These are phyloP conservation scores for Octomys mimax DNA, from an alignment of 2,797 vertebrate species.

Conservation along the genomic window DNA sequence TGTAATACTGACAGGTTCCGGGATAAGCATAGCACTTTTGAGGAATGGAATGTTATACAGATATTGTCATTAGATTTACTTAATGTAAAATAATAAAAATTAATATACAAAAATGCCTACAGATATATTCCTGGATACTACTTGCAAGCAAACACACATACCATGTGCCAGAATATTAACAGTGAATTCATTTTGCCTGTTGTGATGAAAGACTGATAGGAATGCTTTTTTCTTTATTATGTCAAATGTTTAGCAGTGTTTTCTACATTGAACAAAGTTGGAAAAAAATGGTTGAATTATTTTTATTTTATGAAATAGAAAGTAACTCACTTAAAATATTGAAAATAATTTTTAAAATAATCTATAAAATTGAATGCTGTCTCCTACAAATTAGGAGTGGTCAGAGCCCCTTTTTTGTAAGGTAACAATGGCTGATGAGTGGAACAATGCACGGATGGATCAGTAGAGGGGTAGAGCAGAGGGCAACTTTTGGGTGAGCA, in stretches of 20 bases:
- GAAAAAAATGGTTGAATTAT: neutral
- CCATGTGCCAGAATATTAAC: neutral
- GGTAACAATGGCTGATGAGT: neutral
- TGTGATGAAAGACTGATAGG: neutral
- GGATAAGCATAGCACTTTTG: neutral
- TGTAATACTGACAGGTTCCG: neutral
- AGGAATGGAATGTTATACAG: neutral
- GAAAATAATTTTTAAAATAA: neutral
- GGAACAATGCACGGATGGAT: neutral
- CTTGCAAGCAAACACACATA: neutral
- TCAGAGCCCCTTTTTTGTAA: neutral
- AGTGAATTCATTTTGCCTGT: neutral
- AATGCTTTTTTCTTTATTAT: neutral
- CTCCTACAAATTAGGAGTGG: neutral
- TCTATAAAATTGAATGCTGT: conserved; percentile 36
- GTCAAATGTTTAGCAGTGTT: neutral
- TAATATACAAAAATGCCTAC: neutral
- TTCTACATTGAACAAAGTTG: neutral
- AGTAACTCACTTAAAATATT: conserved; percentile 23
- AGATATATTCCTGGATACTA: neutral
- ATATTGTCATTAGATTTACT: neutral
- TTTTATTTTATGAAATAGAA: neutral
- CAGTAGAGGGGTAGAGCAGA: neutral
- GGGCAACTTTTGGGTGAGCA: too few relatives aligned
- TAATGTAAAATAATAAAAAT: conserved; percentile 3